phyloP scores from a whole-genome alignment of 2,113 vertebrate species.

The Sturnira hondurensis region DNA sequence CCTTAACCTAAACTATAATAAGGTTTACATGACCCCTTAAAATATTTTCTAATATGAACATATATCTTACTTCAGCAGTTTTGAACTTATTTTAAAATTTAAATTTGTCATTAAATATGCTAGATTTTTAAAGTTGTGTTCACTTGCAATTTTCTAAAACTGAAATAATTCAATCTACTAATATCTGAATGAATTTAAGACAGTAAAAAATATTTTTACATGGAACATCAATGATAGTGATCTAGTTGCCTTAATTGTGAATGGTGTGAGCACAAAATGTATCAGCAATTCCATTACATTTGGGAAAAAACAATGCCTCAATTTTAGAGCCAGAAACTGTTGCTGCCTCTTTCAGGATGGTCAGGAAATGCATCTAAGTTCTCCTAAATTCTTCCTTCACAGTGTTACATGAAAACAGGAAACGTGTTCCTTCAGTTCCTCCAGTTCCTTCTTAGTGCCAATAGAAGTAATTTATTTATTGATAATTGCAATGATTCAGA shows the following conservation, averaged over 20 bases:
- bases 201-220: not conserved
- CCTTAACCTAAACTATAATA: not conserved
- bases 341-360: not conserved
- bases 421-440: not conserved
- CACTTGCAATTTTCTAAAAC: not conserved
- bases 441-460: not conserved
- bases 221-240: not conserved
- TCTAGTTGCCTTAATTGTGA: not conserved
- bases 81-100: not conserved
- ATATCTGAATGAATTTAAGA: not conserved
- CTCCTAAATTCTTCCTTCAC: not conserved
- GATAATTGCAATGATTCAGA: not conserved
- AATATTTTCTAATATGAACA: not conserved
- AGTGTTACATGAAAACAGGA: not conserved
- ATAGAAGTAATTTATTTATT: not conserved
- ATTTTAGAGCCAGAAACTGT: not conserved
- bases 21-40: not conserved
- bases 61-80: not conserved
- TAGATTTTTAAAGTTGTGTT: not conserved
- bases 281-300: not conserved
- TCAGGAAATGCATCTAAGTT: not conserved
- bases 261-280: not conserved
- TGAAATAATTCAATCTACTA: not conserved
- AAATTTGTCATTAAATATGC: not conserved
- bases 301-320: not conserved